Evolutionary conservation across 1,140 invertebrate genomes (phyloP).

Genomic region (Ceratoteleas bidentatus): DNA sequence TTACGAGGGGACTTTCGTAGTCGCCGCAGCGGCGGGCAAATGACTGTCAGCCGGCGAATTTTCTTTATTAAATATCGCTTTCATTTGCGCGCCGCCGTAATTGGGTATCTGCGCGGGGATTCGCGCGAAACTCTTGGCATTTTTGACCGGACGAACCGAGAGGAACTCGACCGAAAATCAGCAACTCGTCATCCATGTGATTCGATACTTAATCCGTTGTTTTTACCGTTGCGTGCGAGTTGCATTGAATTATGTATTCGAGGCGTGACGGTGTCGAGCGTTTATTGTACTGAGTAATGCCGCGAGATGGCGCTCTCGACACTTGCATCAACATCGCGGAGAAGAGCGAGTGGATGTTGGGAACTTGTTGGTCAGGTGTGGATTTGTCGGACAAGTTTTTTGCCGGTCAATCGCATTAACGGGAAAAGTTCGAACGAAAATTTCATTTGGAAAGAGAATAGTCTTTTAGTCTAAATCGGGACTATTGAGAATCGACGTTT

Average conservation of each 20-base stretch:
- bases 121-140: slow-evolving; percentile 6
- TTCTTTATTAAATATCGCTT: slow-evolving; percentile 17
- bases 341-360: no score
- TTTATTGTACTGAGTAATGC: slow-evolving; percentile 21
- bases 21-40: slow-evolving; percentile 19
- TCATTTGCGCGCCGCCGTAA: neutral
- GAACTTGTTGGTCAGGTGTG: no score
- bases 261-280: slow-evolving; percentile 9
- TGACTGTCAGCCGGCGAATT: slow-evolving; percentile 25
- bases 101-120: neutral
- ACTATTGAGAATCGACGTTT: no score
- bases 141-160: slow-evolving; percentile 19
- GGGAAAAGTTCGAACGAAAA: no score
- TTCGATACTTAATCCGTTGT: slow-evolving; percentile 33
- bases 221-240: slow-evolving; percentile 22
- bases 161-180: slow-evolving; percentile 30
- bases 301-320: slow-evolving; percentile 12
- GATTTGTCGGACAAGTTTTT: no score
- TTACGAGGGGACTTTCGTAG: slow-evolving; percentile 33
- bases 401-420: no score
- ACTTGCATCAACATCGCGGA: slow-evolving; percentile 13
- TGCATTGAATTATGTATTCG: slow-evolving; percentile 25
- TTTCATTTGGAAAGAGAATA: no score
- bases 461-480: no score
- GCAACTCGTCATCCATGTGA: slow-evolving; percentile 50